Conservation (phyloP, 2,113 vertebrate species). For the Sceloporus undulatus region DNA sequence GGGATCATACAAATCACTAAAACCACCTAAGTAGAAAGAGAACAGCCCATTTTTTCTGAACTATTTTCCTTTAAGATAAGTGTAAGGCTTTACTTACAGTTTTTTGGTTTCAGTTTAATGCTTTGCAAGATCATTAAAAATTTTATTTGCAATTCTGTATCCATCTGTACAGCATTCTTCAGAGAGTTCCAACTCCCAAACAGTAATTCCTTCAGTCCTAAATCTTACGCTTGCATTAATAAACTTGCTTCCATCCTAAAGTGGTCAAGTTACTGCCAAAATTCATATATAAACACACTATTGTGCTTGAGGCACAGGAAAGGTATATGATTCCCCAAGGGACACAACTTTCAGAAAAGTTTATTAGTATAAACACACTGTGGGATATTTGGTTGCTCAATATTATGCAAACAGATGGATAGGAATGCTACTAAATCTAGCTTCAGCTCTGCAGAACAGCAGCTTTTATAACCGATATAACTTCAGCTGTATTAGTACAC, state of each 20-base stretch:
- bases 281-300: slow-evolving; percentile 34
- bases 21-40: slow-evolving; percentile 15
- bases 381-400: slow-evolving; percentile 33
- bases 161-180: slow-evolving; percentile 55
- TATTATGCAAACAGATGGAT: slow-evolving; percentile 45
- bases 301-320: slow-evolving; percentile 22
- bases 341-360: slow-evolving; percentile 40
- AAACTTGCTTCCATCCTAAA: slow-evolving; percentile 36
- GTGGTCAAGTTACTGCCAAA: slow-evolving; percentile 46
- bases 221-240: slow-evolving; percentile 64
- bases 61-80: slow-evolving; percentile 51
- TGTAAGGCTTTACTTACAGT: slow-evolving; percentile 47
- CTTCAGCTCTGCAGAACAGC: slow-evolving; percentile 30
- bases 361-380: slow-evolving; percentile 37
- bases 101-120: slow-evolving; percentile 57
- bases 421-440: slow-evolving; percentile 39
- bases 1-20: too few species aligned
- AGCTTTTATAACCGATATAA: slow-evolving; percentile 41
- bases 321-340: slow-evolving; percentile 28
- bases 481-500: not conserved
- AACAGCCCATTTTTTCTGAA: not conserved
- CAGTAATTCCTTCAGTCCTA: slow-evolving; percentile 49
- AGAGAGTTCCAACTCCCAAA: slow-evolving; percentile 50
- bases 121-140: slow-evolving; percentile 57
- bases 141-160: slow-evolving; percentile 55